Evolutionary conservation across 2,113 vertebrate genomes (phyloP), one percentile per base, ranked within the genome.

Genomic region (Aptenodytes patagonicus): DNA sequence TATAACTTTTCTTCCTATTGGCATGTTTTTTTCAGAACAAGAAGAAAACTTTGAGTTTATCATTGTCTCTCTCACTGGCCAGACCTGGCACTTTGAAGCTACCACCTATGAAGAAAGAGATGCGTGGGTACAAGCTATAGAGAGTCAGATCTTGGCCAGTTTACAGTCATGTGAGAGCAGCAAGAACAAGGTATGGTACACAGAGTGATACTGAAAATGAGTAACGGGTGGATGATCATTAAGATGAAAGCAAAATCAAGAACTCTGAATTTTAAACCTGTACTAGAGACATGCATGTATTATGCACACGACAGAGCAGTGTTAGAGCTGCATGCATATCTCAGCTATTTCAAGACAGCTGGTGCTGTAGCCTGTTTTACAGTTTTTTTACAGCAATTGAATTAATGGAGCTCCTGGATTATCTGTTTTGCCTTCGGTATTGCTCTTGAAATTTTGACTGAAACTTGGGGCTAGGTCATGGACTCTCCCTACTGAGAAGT

Each of bases 21-120:
- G 20, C 10, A 1, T 46, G 7, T 46, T 68, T 58, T 93, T 98
- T 93, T 38, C 98, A 99, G 99, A 99, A 64, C 99, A 99, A 99
- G 99, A 99, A 96, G 99, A 99, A 96, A 99, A 99, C 98, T 99
- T 99, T 44, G 99, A 99, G 98, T 99, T 99, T 85, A 99, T 98
- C 97, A 99, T 99, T 4, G 99, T 99, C 90, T 99, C 99, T 34
- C 98, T 99, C 96, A 99, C 99, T 4, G 99, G 99, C 42, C 99
- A 99, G 98, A 99, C 99, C 1, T 99, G 99, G 99, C 99, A 99
- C 95, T 99, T 99, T 14, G 99, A 99, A 96, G 99, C 99, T 11
- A 98, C 99, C 24, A 99, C 99, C 0, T 99, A 99, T 2, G 99
- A 99, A 85, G 99, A 99, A 96, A 98, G 99, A 51, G 99, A 99